Evolutionary conservation across 2,113 vertebrate species (phyloP), one percentile per base, ranked within the genome.

Genomic region (Hyaena hyaena): DNA sequence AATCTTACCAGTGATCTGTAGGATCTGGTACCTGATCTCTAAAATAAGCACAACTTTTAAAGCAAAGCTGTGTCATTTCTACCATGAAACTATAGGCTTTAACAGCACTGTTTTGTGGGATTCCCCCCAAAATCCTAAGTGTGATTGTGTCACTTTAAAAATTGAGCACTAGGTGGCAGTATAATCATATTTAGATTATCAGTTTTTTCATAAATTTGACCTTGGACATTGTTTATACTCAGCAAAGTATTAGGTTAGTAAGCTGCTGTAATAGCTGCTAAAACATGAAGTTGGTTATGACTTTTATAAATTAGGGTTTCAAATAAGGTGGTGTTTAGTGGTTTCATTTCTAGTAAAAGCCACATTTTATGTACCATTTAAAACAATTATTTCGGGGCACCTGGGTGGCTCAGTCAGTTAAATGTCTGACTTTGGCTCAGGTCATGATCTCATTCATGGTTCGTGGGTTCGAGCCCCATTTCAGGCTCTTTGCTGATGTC

Each of bases 161-260:
- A 21, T 77, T 82, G 92, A 88, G 45, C 98, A 97, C 65, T 88
- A 97, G 97, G 73, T 97, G 92, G 96, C 95, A 89, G 74, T 96
- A 87, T 93, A 95, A 91, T 95, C 88, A 89, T 95, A 93, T 88
- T 92, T 93, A 94, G 68, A 96, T 74, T 16, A 65, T 89, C 85
- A n/a, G 8, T 71, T 94, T 94, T 12, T 87, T 89, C 39, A 66
- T 97, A 93, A 94, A 82, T 96, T 43, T 90, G 33, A 83, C 93
- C 12, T 94, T 95, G 26, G 79, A 21, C 1, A 7, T 71, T 93
- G 77, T 74, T 93, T 84, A 68, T 76, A 88, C 19, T 66, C 65
- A 81, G 9, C 28, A 61, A 53, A 90, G 50, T 83, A 35, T 96
- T 84, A 79, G 43, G 39, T 91, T 95, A 89, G 24, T 93, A 79